Base-by-base conservation (phyloP, 1,140 invertebrate species). In the Drosophila aff. region DNA sequence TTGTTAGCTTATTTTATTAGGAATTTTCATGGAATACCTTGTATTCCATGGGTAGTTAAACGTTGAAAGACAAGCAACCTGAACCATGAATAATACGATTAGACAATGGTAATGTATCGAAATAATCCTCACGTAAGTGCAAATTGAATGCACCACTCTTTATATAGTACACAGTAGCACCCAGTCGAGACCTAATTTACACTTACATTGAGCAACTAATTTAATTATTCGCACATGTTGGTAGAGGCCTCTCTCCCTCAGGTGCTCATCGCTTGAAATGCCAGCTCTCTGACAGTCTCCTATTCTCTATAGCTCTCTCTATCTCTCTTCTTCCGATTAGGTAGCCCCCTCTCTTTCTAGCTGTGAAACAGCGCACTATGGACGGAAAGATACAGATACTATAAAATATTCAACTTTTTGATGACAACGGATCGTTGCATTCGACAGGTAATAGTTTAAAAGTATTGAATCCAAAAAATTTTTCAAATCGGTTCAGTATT, bases 211-310 rank as follows among this genome's bases (percentile, higher is more conserved):
- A 69, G 55, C 55, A 57, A 36, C 75, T 86, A 85, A 85, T 85
- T 85, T 65, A 63, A 85, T 82, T 85, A 85, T 87, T 86, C 72
- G 82, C 64, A 75, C 79, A 76, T 71, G 75, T 57, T 53, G 18
- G 52, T 31, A 38, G 52, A 23, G 31, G 31, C 13, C 50, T 52
- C 31, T 26, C 59, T 55, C 43, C 15, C 36, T 43, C 64, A 46
- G 46, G 23, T 61, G 26, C 49, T 62, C 47, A 44, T n/a, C 18
- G 7, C 18, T 9, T 23, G 15, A 31, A n/a, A 43, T 43, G 7
- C 7, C 21, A 28, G 4, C 38, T 65, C 53, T 31, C 31, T 4
- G 28, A 52, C 64, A 41, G 53, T 53, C 52, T 18, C 18, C 1
- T 28, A 38, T 49, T 33, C 31, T 9, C 53, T 26, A 60, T 59